Evolutionary conservation across 2,888 invertebrate species (phyloP).

Genomic region (Notodonta dromedarius): DNA sequence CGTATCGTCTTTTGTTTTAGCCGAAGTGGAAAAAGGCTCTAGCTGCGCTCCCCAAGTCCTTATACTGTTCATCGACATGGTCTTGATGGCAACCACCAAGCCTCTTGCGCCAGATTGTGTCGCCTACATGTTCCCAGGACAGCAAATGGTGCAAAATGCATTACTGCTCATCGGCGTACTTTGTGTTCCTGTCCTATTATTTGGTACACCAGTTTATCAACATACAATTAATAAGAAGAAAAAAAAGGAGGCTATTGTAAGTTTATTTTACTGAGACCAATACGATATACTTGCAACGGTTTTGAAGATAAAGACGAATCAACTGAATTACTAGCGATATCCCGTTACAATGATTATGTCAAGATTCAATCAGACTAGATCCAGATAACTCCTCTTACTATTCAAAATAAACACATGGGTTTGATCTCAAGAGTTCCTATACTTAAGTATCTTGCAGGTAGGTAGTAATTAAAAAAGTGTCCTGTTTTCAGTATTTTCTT

Average conservation of each 20-base stretch:
- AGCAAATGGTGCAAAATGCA: slow-evolving; percentile 82
- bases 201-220: slow-evolving; percentile 88
- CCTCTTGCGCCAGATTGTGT: slow-evolving; percentile 67
- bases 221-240: slow-evolving; percentile 38
- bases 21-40: slow-evolving; percentile 47
- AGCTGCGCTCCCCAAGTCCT: slow-evolving; percentile 90
- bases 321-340: too few species aligned
- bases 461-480: too few species aligned
- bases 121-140: slow-evolving; percentile 83
- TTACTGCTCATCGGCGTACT: slow-evolving; percentile 84
- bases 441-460: too few species aligned
- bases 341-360: too few species aligned
- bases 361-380: too few species aligned
- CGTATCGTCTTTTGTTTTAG: slow-evolving; percentile 31
- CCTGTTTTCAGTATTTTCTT: too few species aligned
- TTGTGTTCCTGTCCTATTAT: slow-evolving; percentile 89
- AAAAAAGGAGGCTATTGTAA: slow-evolving; percentile 38
- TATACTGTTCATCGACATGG: slow-evolving; percentile 92
- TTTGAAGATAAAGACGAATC: too few species aligned
- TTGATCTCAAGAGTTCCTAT: too few species aligned
- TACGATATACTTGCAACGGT: too few species aligned
- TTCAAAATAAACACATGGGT: too few species aligned
- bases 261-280: background rate
- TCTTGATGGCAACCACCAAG: slow-evolving; percentile 72
- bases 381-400: too few species aligned